Conservation (phyloP, 2,888 invertebrate genomes). For the Parelbella ahira region DNA sequence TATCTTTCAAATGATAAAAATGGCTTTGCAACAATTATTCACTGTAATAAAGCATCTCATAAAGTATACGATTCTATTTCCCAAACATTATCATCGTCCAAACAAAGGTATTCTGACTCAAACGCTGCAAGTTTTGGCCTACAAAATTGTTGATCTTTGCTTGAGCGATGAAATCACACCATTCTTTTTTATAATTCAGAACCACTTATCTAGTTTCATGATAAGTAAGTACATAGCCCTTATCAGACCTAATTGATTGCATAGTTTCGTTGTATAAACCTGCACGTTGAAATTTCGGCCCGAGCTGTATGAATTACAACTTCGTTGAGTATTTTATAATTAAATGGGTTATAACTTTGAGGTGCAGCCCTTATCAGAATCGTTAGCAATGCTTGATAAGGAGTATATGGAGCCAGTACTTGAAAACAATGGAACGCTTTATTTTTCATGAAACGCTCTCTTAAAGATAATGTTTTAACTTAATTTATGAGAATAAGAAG, state of each 20-base stretch:
- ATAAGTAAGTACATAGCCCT: conserved; percentile 56
- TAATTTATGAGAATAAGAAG: too few species aligned
- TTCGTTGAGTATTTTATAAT: conserved; percentile 29
- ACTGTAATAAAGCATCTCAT: too few species aligned
- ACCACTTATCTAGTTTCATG: conserved; percentile 48
- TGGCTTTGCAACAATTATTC: too few species aligned
- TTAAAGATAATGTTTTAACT: too few species aligned
- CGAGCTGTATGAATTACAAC: conserved; percentile 22
- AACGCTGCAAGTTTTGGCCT: conserved; percentile 36
- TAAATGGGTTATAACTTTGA: conserved; percentile 41
- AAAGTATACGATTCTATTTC: too few species aligned
- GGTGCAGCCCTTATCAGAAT: conserved; percentile 61
- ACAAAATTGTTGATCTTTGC: conserved; percentile 46
- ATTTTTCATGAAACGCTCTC: too few species aligned
- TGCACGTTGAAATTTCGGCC: conserved; percentile 35
- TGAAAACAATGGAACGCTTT: conserved; percentile 1
- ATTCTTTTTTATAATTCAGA: conserved; percentile 44
- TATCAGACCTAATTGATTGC: conserved; percentile 64
- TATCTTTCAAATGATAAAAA: too few species aligned
- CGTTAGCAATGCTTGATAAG: conserved; percentile 13
- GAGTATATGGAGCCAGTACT: neutral
- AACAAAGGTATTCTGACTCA: conserved; percentile 4
- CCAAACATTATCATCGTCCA: conserved; percentile 7
- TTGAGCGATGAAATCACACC: conserved; percentile 53
- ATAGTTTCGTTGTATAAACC: conserved; percentile 43